Evolutionary conservation across 2,888 invertebrate species (phyloP), one percentile per base, ranked within the genome.

Genomic region (Meteorus colon): DNA sequence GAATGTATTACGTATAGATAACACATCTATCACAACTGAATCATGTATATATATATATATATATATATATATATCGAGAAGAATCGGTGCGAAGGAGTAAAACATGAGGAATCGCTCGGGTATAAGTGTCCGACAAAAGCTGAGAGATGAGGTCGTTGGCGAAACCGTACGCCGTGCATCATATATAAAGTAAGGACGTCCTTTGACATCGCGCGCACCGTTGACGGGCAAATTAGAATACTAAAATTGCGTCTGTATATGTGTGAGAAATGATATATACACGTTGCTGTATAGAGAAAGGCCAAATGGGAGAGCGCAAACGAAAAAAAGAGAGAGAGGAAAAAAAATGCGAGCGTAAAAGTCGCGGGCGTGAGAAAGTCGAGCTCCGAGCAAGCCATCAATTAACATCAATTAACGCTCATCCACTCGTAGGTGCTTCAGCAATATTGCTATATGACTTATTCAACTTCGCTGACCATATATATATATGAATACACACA

Each of bases 351-450:
- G 85, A 84, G 86, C 84, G 85, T 82, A 85, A 86, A 87, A 88
- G 87, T 87, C 87, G 88, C 86, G 87, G 88, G 88, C 89, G 89
- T 88, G 89, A 87, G 89, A 89, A 89, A 88, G 87, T 80, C 82
- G 83, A 84, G 82, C 84, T 82, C 82, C 82, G 84, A 85, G 85
- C 84, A 85, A 86, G 86, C 85, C 86, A 85, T 85, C 88, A 89
- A 89, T 89, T 89, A 89, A 88, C 89, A 89, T 88, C 89, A 89
- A 89, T 89, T 89, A 89, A 84, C 85, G 86, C 85, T 88, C 88
- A 88, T 89, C 88, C 88, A 86, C 86, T 86, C 86, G 55, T 87
- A 88, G 87, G 88, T 87, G 87, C 81, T 79, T 78, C 75, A 78
- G 60, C 55, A 65, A 65, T 51, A 29, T 63, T 71, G 41, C 19